Percentiles rank a stretch among this genome's conserved stretches.
These are phyloP conservation scores for Dysdera silvatica DNA, from an alignment of 1,140 invertebrate genomes.

Conservation along the genomic window DNA sequence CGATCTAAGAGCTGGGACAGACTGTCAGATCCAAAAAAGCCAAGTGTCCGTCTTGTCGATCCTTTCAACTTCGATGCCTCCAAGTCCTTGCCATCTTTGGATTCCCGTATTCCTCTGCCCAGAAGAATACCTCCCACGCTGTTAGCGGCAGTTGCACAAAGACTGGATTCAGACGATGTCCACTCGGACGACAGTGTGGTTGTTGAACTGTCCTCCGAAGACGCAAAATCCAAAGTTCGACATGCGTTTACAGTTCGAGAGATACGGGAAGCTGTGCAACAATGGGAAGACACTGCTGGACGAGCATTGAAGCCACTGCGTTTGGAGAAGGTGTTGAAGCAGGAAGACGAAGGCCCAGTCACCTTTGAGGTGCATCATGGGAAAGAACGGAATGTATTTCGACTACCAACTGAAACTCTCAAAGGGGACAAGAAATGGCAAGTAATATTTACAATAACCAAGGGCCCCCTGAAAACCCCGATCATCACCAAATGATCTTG, in stretches of 20 bases:
- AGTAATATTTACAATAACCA: conserved; percentile 33
- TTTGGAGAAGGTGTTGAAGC: conserved; percentile 19
- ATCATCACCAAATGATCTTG: no score
- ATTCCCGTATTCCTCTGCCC: conserved; percentile 18
- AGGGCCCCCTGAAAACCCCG: no score
- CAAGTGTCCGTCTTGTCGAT: background rate
- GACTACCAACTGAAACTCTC: conserved; percentile 27
- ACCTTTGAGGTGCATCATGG: conserved; percentile 31
- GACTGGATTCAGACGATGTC: conserved; percentile 8
- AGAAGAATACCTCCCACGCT: conserved; percentile 16
- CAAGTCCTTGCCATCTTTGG: conserved; percentile 5
- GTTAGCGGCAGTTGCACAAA: conserved; percentile 16
- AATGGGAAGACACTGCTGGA: conserved; percentile 14
- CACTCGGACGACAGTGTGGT: conserved; percentile 17
- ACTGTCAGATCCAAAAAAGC: conserved; percentile 1
- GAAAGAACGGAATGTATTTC: conserved; percentile 31
- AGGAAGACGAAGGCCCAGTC: conserved; percentile 26
- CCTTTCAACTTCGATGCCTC: background rate
- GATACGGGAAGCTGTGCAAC: conserved; percentile 6
- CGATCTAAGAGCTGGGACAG: conserved; percentile 27
- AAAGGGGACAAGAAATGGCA: conserved; percentile 34
- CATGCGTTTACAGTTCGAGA: conserved; percentile 24
- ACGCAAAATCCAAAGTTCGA: conserved; percentile 13
- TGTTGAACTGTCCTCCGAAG: conserved; percentile 9
- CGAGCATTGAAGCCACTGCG: conserved; percentile 18